Evolutionary conservation across 2,888 invertebrate species (phyloP), one percentile per base, ranked within the genome.

Genomic region (Synanthedon vespiformis): DNA sequence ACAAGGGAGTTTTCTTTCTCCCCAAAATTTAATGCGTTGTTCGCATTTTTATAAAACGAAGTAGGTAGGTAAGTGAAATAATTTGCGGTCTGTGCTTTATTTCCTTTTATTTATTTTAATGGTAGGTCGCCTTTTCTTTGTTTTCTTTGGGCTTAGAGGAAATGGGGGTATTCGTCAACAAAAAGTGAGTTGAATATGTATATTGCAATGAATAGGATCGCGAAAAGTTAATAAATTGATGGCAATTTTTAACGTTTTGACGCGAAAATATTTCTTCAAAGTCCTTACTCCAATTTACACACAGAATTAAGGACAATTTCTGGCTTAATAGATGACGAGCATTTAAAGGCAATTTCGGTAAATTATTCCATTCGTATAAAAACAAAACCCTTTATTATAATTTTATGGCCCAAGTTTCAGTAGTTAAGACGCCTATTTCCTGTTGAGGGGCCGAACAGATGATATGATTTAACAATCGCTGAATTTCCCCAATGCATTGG

Each of bases 11-110:
- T 86, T 86, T 84, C 84, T 84, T 86, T 86, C 86, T 84, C 83
- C 86, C 85, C 81, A 81, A 86, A 87, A 86, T 87, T 87, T 87
- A 87, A 87, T 87, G 86, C 87, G 85, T 83, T 83, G 84, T 78
- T 83, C 85, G 86, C 87, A 85, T 87, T 87, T 87, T 87, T 86
- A 77, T 86, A 84, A 85, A 86, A 86, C 84, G 83, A 85, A 83
- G 86, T 87, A 79, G 83, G 85, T 82, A 79, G 83, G 85, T 82
- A 84, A 84, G 81, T 85, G 81, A 85, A 87, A 86, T 86, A 84
- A 86, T 86, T 87, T 81, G 86, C 81, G 84, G 84, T 74, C 72
- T 77, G 74, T 77, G 77, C 78, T 82, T 84, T 83, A 84, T 86
- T 85, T 85, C 82, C 81, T 81, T 84, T 83, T 86, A 86, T 86